These are phyloP conservation scores for Gila robusta DNA, from an alignment of 2,797 vertebrate species.

Conservation along the genomic window DNA sequence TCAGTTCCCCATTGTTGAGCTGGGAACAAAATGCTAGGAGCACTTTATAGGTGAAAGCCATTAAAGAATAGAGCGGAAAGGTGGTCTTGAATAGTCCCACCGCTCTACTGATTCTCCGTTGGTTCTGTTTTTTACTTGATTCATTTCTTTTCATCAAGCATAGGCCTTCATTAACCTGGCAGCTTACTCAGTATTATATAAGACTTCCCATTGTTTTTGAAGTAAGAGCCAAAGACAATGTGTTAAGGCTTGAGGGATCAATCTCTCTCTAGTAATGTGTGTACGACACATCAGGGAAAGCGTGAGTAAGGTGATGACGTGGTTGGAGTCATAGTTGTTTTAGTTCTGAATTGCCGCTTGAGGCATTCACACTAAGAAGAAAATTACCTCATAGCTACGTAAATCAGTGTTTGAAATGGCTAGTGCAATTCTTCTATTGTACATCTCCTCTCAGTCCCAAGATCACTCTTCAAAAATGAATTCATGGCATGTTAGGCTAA, in stretches of 20 bases:
- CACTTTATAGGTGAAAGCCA: slow-evolving; percentile 40
- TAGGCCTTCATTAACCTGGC: slow-evolving; percentile 71
- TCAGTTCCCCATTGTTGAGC: not conserved
- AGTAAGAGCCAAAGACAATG: slow-evolving; percentile 64
- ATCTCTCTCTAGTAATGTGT: slow-evolving; percentile 36
- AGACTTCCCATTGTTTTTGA: slow-evolving; percentile 70
- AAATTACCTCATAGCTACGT: not conserved
- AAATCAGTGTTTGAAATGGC: not conserved
- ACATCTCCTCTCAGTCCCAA: not conserved
- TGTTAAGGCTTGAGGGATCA: slow-evolving; percentile 47
- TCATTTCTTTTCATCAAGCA: slow-evolving; percentile 60
- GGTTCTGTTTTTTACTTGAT: slow-evolving; percentile 38
- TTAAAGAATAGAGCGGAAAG: slow-evolving; percentile 28
- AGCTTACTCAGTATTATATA: slow-evolving; percentile 75
- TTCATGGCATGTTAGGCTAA: not conserved
- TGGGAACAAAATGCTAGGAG: not conserved
- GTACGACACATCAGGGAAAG: slow-evolving; percentile 9
- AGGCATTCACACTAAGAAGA: slow-evolving; percentile 11
- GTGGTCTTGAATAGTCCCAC: slow-evolving; percentile 60
- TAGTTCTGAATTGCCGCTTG: not conserved
- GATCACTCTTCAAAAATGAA: slow-evolving; percentile 6
- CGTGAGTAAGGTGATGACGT: slow-evolving; percentile 20
- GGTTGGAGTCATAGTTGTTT: slow-evolving; percentile 21
- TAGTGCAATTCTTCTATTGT: not conserved
- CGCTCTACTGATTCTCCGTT: slow-evolving; percentile 7